phyloP scores from a whole-genome alignment of 2,113 vertebrate species.

The Epinephelus cyanopodus region DNA sequence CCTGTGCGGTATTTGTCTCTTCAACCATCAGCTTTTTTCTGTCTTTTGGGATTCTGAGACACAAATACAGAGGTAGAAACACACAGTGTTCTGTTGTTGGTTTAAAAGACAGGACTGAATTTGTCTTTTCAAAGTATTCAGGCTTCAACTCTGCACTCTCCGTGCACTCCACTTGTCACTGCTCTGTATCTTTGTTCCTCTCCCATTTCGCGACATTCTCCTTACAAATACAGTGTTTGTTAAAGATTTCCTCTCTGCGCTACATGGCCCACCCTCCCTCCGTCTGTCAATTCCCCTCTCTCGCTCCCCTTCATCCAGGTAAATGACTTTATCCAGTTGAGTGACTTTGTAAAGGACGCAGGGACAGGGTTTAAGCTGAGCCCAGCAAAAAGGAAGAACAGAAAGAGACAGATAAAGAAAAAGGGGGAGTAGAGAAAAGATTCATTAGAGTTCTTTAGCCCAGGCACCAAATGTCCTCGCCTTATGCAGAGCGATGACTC shows the following conservation, averaged over 20 bases:
- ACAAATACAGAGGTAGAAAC: slow-evolving; percentile 13
- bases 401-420: slow-evolving; percentile 71
- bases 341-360: slow-evolving; percentile 77
- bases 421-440: slow-evolving; percentile 61
- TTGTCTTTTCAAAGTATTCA: slow-evolving; percentile 16
- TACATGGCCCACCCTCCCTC: not conserved
- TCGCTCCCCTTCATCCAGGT: slow-evolving; percentile 72
- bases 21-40: not conserved
- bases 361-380: slow-evolving; percentile 76
- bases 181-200: not conserved
- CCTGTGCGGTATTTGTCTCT: not conserved
- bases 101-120: not conserved
- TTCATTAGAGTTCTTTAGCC: slow-evolving; percentile 71
- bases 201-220: slow-evolving; percentile 25
- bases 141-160: slow-evolving; percentile 1
- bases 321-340: slow-evolving; percentile 81
- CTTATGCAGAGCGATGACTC: slow-evolving; percentile 68
- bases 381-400: slow-evolving; percentile 62
- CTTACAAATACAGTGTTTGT: slow-evolving; percentile 44
- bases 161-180: not conserved
- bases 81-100: not conserved
- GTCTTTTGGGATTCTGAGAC: not conserved
- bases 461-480: slow-evolving; percentile 61
- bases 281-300: slow-evolving; percentile 17
- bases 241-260: slow-evolving; percentile 41